phyloP scores from a whole-genome alignment of 2,113 vertebrate genomes.

The Catharus fuscescens region DNA sequence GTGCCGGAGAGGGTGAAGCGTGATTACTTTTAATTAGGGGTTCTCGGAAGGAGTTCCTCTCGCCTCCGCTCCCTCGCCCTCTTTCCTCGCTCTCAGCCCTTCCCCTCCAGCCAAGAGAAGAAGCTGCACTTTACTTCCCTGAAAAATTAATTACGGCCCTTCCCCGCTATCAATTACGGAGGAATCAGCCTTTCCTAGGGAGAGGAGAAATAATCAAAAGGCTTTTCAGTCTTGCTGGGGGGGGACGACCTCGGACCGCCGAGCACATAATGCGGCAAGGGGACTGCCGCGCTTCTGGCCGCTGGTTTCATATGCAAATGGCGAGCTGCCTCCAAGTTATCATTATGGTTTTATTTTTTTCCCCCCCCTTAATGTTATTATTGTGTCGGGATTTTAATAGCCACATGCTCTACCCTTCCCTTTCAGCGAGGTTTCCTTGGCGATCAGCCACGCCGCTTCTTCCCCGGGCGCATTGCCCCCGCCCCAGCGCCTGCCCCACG shows the following conservation, averaged over 20 bases:
- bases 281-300: slow-evolving; percentile 16
- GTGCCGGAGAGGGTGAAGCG: not conserved
- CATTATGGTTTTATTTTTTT: slow-evolving; percentile 17
- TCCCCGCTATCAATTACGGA: slow-evolving; percentile 67
- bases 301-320: slow-evolving; percentile 58
- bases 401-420: slow-evolving; percentile 26
- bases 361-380: not conserved
- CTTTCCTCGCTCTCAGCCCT: not conserved
- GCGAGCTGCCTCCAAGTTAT: slow-evolving; percentile 44
- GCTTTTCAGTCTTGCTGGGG: slow-evolving; percentile 39
- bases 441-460: slow-evolving; percentile 46
- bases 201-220: slow-evolving; percentile 73
- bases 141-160: slow-evolving; percentile 14
- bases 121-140: not conserved
- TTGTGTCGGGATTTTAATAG: slow-evolving; percentile 11
- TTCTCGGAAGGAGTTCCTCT: not conserved
- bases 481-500: slow-evolving; percentile 23
- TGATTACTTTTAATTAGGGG: slow-evolving; percentile 20
- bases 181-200: slow-evolving; percentile 30
- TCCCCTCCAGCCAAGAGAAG: slow-evolving; percentile 24
- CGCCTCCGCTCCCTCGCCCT: not conserved
- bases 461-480: not conserved
- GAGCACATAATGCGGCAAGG: slow-evolving; percentile 22
- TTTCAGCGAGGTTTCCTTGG: slow-evolving; percentile 48
- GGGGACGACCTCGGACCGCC: not conserved